Conservation (phyloP, 2,113 vertebrate species). For the Elephantulus edwardii region DNA sequence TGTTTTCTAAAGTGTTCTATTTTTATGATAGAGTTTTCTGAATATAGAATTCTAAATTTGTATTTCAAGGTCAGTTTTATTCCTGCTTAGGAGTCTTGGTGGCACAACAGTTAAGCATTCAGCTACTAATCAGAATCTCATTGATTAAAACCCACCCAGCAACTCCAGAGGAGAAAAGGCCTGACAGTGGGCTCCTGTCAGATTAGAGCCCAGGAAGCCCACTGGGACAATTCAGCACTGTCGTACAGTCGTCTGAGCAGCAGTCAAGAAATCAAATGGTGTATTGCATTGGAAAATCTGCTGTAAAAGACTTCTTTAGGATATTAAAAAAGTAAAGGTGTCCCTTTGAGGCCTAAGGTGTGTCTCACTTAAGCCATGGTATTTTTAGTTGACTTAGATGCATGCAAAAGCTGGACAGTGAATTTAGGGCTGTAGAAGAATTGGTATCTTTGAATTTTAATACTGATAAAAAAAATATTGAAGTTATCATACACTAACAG, state of each 20-base stretch:
- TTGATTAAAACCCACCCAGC: neutral
- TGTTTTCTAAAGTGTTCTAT: constrained; percentile 45
- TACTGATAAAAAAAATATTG: no score
- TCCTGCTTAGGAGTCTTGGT: neutral
- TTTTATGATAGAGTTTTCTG: constrained; percentile 46
- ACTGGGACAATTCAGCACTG: neutral
- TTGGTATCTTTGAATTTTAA: no score
- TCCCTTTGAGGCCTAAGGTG: no score
- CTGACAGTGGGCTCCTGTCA: neutral
- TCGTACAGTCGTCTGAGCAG: neutral
- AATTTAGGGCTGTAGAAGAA: no score
- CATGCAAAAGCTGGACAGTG: no score
- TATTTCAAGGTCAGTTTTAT: neutral
- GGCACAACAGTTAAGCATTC: neutral
- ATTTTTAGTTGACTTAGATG: no score
- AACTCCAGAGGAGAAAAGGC: neutral
- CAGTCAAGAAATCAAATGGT: neutral
- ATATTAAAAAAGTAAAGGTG: no score
- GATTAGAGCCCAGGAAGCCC: neutral
- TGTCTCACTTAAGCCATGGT: no score
- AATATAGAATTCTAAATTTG: constrained; percentile 20
- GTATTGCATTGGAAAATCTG: neutral
- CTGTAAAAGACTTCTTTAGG: neutral
- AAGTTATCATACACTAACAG: no score
- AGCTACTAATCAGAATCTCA: neutral